phyloP scores from a whole-genome alignment of 2,113 vertebrate species.

The Typhlomys cinereus region DNA sequence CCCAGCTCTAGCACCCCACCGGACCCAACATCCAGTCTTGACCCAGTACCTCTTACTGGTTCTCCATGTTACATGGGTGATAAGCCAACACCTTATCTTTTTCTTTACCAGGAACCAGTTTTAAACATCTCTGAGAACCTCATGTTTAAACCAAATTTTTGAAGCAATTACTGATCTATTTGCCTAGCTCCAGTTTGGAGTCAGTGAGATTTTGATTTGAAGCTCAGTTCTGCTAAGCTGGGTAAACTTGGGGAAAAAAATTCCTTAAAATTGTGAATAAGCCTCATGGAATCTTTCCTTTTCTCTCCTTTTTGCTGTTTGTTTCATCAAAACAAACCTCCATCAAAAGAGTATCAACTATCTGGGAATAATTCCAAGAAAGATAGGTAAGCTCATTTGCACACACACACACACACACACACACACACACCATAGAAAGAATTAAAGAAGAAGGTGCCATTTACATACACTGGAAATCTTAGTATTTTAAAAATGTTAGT shows the following conservation, averaged over 20 bases:
- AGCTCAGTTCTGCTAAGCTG: conserved; percentile 12
- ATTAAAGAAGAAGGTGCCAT: background rate
- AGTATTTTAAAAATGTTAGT: background rate
- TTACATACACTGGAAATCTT: background rate
- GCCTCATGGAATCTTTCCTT: background rate
- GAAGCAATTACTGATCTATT: conserved; percentile 18
- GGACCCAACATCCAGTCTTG: background rate
- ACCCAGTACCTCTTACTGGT: background rate
- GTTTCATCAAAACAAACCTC: conserved; percentile 23
- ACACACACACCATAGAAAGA: background rate
- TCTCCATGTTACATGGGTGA: background rate
- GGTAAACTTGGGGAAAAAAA: background rate
- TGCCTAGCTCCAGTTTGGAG: background rate
- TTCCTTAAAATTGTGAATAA: background rate
- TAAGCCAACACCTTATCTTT: background rate
- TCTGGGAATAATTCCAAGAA: conserved; percentile 17
- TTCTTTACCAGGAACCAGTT: background rate
- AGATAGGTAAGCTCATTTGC: background rate
- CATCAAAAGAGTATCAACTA: background rate
- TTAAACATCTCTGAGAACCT: background rate
- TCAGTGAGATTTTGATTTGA: conserved; percentile 35
- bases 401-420: background rate
- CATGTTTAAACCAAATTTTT: background rate
- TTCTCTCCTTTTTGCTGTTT: background rate
- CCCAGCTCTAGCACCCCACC: background rate